Conservation (phyloP, 2,888 invertebrate species). For the Diploptera punctata region DNA sequence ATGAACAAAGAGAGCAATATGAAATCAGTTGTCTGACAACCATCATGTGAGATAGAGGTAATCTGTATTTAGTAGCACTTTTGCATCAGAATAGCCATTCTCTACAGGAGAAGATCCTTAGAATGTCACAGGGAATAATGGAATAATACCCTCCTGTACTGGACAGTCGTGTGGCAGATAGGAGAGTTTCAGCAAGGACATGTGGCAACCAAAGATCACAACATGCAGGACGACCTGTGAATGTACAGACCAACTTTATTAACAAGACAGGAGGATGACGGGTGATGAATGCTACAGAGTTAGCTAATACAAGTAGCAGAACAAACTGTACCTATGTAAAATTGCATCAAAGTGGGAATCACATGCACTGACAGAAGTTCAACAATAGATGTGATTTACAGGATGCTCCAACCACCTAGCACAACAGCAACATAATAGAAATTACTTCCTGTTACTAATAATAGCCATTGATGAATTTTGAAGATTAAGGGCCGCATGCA, state of each 20-base stretch:
- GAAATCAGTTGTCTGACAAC: too few relatives aligned
- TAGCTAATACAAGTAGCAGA: not conserved
- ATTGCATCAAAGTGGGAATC: not conserved
- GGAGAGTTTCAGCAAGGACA: too few relatives aligned
- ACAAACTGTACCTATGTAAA: not conserved
- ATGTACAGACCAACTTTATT: not conserved
- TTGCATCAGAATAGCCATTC: not conserved
- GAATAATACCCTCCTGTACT: not conserved
- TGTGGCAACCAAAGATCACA: too few relatives aligned
- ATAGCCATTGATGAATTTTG: conserved; percentile 8
- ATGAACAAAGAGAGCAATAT: not conserved
- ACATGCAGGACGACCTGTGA: not conserved
- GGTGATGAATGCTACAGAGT: too few relatives aligned
- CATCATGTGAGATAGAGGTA: not conserved
- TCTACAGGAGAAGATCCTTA: not conserved
- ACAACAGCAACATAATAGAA: not conserved
- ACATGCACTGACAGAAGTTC: not conserved
- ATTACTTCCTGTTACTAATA: not conserved
- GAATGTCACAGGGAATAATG: not conserved
- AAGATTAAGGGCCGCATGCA: too few relatives aligned
- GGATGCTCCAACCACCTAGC: not conserved
- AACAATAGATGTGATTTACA: not conserved
- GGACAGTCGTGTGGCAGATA: too few relatives aligned
- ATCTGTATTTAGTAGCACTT: not conserved
- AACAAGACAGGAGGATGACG: not conserved